phyloP scores from a whole-genome alignment of 2,888 invertebrate species.

The Dryadula phaetusa region DNA sequence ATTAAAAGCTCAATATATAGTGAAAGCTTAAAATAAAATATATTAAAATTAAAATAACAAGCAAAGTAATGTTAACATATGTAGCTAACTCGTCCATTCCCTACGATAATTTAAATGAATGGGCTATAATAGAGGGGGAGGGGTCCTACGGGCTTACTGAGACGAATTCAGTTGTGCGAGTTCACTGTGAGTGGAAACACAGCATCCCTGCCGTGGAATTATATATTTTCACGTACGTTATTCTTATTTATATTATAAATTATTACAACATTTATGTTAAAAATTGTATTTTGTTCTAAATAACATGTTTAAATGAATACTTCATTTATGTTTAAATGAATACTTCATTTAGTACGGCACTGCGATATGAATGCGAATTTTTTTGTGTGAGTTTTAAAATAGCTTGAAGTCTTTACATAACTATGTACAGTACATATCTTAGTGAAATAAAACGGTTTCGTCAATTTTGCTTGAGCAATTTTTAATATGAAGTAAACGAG shows the following conservation, averaged over 20 bases:
- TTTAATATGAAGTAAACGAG: constrained; percentile 22
- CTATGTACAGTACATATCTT: constrained; percentile 38
- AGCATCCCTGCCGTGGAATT: neutral
- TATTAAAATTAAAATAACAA: neutral
- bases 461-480: constrained; percentile 38
- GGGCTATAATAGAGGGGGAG: constrained; percentile 18
- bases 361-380: constrained; percentile 31
- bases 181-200: constrained; percentile 1
- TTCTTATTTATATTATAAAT: too few species aligned
- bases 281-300: too few species aligned
- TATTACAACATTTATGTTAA: too few species aligned
- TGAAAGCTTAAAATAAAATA: neutral
- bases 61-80: neutral
- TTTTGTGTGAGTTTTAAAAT: constrained; percentile 38
- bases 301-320: too few species aligned
- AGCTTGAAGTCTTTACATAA: constrained; percentile 46
- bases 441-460: constrained; percentile 38
- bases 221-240: neutral
- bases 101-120: constrained; percentile 22
- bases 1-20: neutral
- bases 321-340: too few species aligned
- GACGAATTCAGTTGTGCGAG: constrained; percentile 1
- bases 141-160: constrained; percentile 22
- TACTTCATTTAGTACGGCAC: too few species aligned
- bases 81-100: neutral